Base-by-base conservation (phyloP, 2,888 invertebrate species). In the Danaus chrysippus region DNA sequence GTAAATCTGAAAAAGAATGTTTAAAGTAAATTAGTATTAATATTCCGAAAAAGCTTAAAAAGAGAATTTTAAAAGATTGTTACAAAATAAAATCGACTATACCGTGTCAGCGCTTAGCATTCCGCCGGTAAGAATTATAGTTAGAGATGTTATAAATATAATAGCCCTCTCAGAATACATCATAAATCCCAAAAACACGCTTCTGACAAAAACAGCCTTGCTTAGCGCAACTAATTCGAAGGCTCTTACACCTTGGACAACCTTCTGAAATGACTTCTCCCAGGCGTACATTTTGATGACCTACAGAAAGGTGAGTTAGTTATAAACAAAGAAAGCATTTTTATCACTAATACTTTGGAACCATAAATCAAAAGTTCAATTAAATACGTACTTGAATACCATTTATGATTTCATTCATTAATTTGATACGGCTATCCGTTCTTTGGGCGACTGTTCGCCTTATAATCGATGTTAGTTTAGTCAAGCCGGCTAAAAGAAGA, bases 201-300 rank as follows among this genome's bases (percentile, higher is more conserved):
- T 94, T 67, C 94, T 87, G n/a, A 95, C 92, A 69, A 92, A 92
- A 11, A 93, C 92, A 5, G 93, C 92, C 62, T 91, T 88, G 70
- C 83, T 88, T 42, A 95, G 84, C 19, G 93, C 87, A 1, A 74
- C 79, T 71, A 95, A 85, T 83, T 95, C 91, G 56, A 76, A 78
- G 61, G 74, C 87, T 71, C 96, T 83, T 2, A 93, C 92, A 8
- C 86, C 76, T 56, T 89, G 92, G 11, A 96, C 93, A 0, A 96
- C 87, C 17, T 92, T 82, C 57, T 94, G 93, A 80, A 98, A 98
- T 0, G 97, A 95, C 70, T 93, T 93, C 83, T 98, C 98, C 95
- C 98, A 98, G 1, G 97, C 95, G 80, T 97, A 98, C 97, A 98
- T 98, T 91, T 98, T 98, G 66, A 98, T 96, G 0, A 97, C 95